phyloP scores from a whole-genome alignment of 2,797 vertebrate species.

The Cuniculus paca region DNA sequence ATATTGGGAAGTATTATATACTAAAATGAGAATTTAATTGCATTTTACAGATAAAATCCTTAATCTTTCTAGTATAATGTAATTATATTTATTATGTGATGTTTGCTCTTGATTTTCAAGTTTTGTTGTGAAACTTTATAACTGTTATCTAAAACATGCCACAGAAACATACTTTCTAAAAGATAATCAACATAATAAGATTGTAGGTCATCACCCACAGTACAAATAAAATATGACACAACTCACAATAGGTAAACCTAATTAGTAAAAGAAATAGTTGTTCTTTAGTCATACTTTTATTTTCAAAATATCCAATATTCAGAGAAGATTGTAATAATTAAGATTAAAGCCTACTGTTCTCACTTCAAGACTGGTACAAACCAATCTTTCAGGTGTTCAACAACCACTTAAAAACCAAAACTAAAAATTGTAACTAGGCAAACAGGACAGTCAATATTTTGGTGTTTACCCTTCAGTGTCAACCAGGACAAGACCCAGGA shows the following conservation, averaged over 20 bases:
- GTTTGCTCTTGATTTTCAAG: background rate
- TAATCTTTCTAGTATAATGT: background rate
- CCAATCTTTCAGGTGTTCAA: background rate
- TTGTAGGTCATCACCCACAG: background rate
- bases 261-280: no score
- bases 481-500: background rate
- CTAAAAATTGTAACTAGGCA: no score
- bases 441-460: background rate
- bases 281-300: background rate
- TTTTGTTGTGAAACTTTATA: background rate
- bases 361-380: background rate
- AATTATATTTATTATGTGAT: background rate
- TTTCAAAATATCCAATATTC: background rate
- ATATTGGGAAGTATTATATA: no score
- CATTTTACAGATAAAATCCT: no score
- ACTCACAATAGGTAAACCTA: background rate
- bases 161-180: background rate
- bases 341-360: background rate
- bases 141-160: background rate
- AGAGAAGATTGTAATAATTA: background rate
- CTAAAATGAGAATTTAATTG: no score
- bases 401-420: background rate
- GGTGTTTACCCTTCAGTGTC: background rate
- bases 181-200: background rate
- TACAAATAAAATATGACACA: background rate